phyloP scores from a whole-genome alignment of 2,113 vertebrate genomes.

The Martes martes region DNA sequence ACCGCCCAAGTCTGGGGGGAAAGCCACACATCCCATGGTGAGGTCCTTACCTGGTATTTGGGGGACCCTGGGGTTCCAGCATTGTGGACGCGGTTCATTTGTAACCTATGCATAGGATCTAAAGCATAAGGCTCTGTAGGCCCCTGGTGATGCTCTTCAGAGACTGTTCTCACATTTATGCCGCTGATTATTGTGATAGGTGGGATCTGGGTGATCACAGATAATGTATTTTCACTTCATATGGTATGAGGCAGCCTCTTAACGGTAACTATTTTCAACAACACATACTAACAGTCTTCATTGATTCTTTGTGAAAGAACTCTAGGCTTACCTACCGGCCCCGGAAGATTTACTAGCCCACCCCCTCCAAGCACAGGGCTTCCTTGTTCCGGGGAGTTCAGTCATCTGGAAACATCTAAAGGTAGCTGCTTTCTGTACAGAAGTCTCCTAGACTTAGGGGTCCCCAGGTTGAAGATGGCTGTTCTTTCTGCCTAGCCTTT shows the following conservation, averaged over 20 bases:
- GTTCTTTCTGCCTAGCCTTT: not conserved
- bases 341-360: not conserved
- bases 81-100: not conserved
- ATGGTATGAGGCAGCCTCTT: slow-evolving; percentile 59
- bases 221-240: slow-evolving; percentile 57
- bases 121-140: not conserved
- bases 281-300: not conserved
- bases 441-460: not conserved
- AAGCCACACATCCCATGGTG: not conserved
- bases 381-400: not conserved
- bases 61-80: not conserved
- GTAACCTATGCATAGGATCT: slow-evolving; percentile 29
- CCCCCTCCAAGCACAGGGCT: not conserved
- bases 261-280: slow-evolving; percentile 54
- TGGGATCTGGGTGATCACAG: slow-evolving; percentile 54
- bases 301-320: not conserved
- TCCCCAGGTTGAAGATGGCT: not conserved
- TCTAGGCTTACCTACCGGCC: not conserved
- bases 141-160: not conserved
- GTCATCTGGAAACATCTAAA: not conserved
- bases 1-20: not conserved
- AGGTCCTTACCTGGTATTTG: not conserved
- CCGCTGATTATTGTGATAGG: slow-evolving; percentile 65
- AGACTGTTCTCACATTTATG: slow-evolving; percentile 73
- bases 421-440: not conserved